phyloP scores from a whole-genome alignment of 2,888 invertebrate genomes.

The Ophion obscuratus region DNA sequence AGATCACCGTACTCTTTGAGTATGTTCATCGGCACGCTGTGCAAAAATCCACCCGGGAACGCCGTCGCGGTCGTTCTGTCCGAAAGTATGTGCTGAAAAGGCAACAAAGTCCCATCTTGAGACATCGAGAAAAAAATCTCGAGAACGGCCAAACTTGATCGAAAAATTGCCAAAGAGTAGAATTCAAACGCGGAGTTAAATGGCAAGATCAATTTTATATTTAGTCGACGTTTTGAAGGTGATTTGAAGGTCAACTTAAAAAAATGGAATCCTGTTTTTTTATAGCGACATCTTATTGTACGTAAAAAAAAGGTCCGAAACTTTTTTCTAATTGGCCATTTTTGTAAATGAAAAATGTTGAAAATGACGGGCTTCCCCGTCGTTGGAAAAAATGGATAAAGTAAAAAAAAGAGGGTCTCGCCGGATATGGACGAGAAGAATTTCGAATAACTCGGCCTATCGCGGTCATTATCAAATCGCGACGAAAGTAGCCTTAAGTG shows the following conservation, averaged over 20 bases:
- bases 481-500: no score
- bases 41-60: conserved; percentile 83
- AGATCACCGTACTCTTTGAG: conserved; percentile 76
- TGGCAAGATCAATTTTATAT: background rate
- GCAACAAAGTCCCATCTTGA: background rate
- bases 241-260: background rate
- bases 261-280: background rate
- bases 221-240: background rate
- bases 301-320: background rate
- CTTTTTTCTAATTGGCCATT: background rate
- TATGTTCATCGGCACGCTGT: conserved; percentile 76
- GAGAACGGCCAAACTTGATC: background rate
- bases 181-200: background rate
- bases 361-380: background rate
- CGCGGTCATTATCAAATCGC: no score
- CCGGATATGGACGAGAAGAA: no score
- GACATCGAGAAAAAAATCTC: background rate
- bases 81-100: conserved; percentile 80
- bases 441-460: no score
- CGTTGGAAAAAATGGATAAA: no score
- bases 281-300: background rate
- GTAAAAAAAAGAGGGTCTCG: no score
- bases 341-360: conserved; percentile 26
- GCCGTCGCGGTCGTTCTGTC: conserved; percentile 74
- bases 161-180: background rate